Percentiles rank a stretch among this genome's conserved stretches.
These are phyloP conservation scores for Numenius phaeopus DNA, from an alignment of 2,797 vertebrate species.

Conservation along the genomic window DNA sequence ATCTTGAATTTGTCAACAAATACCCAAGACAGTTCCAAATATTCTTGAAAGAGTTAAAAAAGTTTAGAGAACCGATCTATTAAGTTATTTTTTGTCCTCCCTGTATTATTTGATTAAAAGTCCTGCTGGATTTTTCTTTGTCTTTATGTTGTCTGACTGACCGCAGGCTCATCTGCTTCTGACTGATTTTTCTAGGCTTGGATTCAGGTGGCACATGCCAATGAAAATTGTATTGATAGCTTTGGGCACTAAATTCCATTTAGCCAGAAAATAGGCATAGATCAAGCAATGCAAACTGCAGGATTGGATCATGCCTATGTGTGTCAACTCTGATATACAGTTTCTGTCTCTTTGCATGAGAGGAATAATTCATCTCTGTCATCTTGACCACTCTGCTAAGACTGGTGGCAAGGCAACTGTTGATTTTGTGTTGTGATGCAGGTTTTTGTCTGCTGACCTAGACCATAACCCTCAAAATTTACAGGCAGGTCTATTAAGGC, in stretches of 20 bases:
- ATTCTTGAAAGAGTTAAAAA: neutral
- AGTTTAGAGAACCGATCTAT: neutral
- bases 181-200: neutral
- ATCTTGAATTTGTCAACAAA: neutral
- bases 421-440: neutral
- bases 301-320: neutral
- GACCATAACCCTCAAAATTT: neutral
- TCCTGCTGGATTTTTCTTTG: neutral
- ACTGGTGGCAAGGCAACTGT: neutral
- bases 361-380: slow-evolving; percentile 32
- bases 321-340: slow-evolving; percentile 27
- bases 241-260: neutral
- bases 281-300: neutral
- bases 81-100: neutral
- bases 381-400: neutral
- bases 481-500: neutral
- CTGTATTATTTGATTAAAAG: neutral
- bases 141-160: neutral
- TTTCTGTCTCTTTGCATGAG: slow-evolving; percentile 36
- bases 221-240: neutral
- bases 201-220: neutral
- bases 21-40: neutral
- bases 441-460: slow-evolving; percentile 1
- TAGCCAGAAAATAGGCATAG: neutral
- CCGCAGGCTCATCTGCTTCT: neutral